Percentiles rank a stretch among this genome's conserved stretches.
These are phyloP conservation scores for Rhinoraja longicauda DNA, from an alignment of 2,797 vertebrate species.

Conservation along the genomic window DNA sequence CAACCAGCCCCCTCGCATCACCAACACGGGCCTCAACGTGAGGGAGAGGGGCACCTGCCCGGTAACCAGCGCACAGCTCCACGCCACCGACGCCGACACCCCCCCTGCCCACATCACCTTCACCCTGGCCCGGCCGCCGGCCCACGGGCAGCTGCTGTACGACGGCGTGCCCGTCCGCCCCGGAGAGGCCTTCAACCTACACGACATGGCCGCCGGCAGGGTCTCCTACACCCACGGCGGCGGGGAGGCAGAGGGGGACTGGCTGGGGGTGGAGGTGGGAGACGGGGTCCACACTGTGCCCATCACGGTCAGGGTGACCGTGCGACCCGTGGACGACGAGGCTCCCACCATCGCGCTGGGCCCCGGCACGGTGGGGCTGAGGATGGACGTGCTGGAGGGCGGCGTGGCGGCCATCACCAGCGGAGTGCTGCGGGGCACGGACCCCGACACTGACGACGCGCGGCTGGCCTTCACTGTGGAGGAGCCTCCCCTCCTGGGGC, in stretches of 20 bases:
- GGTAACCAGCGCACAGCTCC: constrained; percentile 69
- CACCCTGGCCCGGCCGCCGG: constrained; percentile 73
- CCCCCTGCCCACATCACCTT: constrained; percentile 76
- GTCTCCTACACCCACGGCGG: constrained; percentile 78
- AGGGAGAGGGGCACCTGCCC: constrained; percentile 70
- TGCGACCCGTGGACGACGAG: constrained; percentile 77
- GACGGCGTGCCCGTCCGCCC: constrained; percentile 64
- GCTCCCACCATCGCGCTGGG: constrained; percentile 63
- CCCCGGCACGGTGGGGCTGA: too few relatives aligned
- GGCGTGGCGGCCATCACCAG: constrained; percentile 78
- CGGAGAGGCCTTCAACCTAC: constrained; percentile 67
- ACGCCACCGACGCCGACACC: constrained; percentile 80
- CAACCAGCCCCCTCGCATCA: constrained; percentile 87
- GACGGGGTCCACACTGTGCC: constrained; percentile 84
- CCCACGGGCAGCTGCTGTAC: constrained; percentile 70
- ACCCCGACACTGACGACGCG: constrained; percentile 78
- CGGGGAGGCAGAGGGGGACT: constrained; percentile 69
- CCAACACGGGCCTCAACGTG: constrained; percentile 81
- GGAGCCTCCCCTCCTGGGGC: constrained; percentile 70
- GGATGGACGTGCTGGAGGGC: constrained; percentile 84
- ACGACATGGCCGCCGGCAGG: constrained; percentile 71
- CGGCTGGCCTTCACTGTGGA: constrained; percentile 85
- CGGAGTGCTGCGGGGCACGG: constrained; percentile 78
- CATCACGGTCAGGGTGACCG: constrained; percentile 73
- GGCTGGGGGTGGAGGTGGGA: constrained; percentile 78